Evolutionary conservation across 1,140 invertebrate species (phyloP).

Genomic region (Anastatus disparis): DNA sequence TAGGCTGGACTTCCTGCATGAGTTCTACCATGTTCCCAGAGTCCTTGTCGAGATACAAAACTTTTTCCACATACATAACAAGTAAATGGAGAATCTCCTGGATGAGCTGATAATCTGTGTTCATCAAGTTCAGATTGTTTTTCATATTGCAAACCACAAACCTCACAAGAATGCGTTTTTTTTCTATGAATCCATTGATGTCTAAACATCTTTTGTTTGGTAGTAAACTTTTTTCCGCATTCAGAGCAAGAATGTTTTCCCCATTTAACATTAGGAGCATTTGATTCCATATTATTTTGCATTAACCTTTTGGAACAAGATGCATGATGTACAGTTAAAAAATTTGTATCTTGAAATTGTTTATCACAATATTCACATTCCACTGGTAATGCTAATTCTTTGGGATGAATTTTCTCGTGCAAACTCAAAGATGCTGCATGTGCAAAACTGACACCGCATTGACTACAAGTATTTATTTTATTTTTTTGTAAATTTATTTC

Average conservation of each 20-base stretch:
- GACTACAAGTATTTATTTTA: conserved; percentile 52
- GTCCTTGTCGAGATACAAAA: conserved; percentile 65
- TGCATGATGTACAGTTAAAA: conserved; percentile 57
- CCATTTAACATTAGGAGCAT: conserved; percentile 54
- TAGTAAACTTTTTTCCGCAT: conserved; percentile 66
- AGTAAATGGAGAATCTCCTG: conserved; percentile 63
- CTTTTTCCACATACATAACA: conserved; percentile 65
- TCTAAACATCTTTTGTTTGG: conserved; percentile 67
- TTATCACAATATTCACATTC: conserved; percentile 65
- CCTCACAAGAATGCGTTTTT: conserved; percentile 65
- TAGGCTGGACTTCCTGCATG: conserved; percentile 64
- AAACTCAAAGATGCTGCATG: conserved; percentile 53
- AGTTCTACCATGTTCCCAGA: conserved; percentile 66
- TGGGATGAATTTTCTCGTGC: conserved; percentile 58
- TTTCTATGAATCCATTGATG: conserved; percentile 69
- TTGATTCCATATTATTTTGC: conserved; percentile 52
- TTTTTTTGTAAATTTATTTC: conserved; percentile 47
- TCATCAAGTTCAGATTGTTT: conserved; percentile 62
- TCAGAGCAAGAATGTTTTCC: conserved; percentile 64
- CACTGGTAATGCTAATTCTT: conserved; percentile 55
- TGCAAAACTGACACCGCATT: conserved; percentile 58
- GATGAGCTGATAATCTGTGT: conserved; percentile 63
- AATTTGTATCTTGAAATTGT: conserved; percentile 59
- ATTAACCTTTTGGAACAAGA: conserved; percentile 61
- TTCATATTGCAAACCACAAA: conserved; percentile 64